Evolutionary conservation across 2,888 invertebrate genomes (phyloP).

Genomic region (Oscheius sp.): DNA sequence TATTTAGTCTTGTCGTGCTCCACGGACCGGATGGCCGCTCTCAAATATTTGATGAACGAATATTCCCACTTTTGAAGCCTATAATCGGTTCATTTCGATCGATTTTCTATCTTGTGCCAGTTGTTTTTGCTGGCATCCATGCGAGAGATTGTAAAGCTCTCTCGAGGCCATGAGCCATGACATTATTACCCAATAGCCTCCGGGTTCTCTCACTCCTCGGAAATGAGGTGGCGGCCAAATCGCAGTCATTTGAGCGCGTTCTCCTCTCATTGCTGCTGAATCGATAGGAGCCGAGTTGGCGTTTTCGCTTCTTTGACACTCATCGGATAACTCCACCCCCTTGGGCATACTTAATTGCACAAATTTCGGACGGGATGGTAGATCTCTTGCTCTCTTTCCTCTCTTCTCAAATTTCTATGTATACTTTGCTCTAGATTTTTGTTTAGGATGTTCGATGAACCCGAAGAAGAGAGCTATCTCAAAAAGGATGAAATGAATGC

Average conservation of each 20-base stretch:
- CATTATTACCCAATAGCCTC: conserved; percentile 5
- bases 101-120: too few relatives aligned
- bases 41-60: conserved; percentile 22
- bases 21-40: conserved; percentile 12
- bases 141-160: conserved; percentile 1
- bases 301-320: conserved; percentile 27
- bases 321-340: conserved; percentile 13
- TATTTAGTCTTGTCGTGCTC: conserved; percentile 23
- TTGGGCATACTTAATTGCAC: conserved; percentile 10
- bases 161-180: not conserved
- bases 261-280: conserved; percentile 22
- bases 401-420: not conserved
- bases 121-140: not conserved
- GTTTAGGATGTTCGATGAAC: not conserved
- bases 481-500: conserved; percentile 10
- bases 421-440: not conserved
- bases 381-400: not conserved
- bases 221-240: not conserved
- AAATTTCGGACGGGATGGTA: not conserved
- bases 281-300: conserved; percentile 24
- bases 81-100: conserved; percentile 17
- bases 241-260: conserved; percentile 21
- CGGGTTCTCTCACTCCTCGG: conserved; percentile 8
- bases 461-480: conserved; percentile 15
- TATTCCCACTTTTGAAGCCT: conserved; percentile 18